Conservation (phyloP, 92 coral and sea anemone genomes). For the Palythoa caribaeorum region DNA sequence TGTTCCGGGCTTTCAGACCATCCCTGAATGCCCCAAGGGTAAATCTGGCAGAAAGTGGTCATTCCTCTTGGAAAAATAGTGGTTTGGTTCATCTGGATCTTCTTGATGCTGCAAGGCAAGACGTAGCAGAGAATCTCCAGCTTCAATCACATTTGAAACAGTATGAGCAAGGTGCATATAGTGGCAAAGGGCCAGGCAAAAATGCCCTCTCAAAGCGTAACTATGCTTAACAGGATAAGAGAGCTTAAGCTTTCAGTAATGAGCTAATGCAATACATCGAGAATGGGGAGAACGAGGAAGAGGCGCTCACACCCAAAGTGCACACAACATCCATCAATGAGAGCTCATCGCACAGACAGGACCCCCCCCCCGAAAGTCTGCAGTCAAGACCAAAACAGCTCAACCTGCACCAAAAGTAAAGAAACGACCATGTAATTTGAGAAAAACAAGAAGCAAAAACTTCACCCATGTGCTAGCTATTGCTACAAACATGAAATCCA, state of each 20-base stretch:
- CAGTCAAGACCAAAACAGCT: too few species aligned
- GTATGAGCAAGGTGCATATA: conserved; percentile 59
- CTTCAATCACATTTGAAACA: conserved; percentile 39
- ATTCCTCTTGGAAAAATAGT: conserved; percentile 73
- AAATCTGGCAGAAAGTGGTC: conserved; percentile 67
- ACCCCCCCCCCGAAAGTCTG: not conserved
- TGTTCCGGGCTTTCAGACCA: conserved; percentile 72
- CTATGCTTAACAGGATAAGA: too few species aligned
- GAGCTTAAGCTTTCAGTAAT: too few species aligned
- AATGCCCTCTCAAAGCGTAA: conserved; percentile 35
- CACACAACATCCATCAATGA: not conserved
- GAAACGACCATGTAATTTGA: conserved; percentile 61
- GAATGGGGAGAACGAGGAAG: too few species aligned
- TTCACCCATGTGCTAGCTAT: conserved; percentile 61
- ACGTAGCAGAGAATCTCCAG: conserved; percentile 69
- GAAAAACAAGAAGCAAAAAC: conserved; percentile 68
- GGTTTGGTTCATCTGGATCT: conserved; percentile 64
- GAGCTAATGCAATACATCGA: too few species aligned
- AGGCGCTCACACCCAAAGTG: not conserved
- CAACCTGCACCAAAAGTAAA: conserved; percentile 25
- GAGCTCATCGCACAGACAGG: not conserved
- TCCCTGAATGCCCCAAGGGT: conserved; percentile 69
- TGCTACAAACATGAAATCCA: conserved; percentile 66
- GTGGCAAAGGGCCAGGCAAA: conserved; percentile 66
- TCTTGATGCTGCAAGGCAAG: conserved; percentile 67